Conservation (phyloP, 2,113 vertebrate species). For the Dromaius novaehollandiae region DNA sequence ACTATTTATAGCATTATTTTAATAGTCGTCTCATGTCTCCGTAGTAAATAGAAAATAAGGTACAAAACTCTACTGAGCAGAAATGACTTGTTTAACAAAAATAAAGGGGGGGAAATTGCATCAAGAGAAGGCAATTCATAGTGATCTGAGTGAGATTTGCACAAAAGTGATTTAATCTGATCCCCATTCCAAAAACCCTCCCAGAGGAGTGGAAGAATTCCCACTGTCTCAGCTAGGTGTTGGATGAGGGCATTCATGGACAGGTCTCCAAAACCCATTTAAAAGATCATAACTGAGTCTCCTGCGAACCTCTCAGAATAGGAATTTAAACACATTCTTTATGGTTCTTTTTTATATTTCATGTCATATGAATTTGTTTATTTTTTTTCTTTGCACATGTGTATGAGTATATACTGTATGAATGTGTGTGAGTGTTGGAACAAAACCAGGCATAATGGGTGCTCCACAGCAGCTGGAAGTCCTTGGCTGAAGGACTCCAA, state of each 20-base stretch:
- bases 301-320: neutral
- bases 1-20: neutral
- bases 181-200: neutral
- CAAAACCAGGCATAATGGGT: neutral
- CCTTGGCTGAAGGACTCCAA: constrained; percentile 43
- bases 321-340: neutral
- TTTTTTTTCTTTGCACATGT: neutral
- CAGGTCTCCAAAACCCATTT: neutral
- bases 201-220: neutral
- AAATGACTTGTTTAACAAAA: neutral
- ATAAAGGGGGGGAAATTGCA: neutral
- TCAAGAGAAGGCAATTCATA: neutral
- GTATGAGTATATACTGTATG: neutral
- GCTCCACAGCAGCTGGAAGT: constrained; percentile 56
- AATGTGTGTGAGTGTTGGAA: neutral
- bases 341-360: neutral
- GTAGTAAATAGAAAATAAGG: neutral
- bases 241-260: neutral
- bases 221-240: neutral
- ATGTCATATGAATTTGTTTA: neutral
- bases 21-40: neutral
- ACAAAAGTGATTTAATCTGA: neutral
- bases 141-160: neutral
- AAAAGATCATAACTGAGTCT: neutral
- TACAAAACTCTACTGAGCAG: neutral